These are phyloP conservation scores for Glossophaga mutica DNA, from an alignment of 2,797 vertebrate species.

Conservation along the genomic window DNA sequence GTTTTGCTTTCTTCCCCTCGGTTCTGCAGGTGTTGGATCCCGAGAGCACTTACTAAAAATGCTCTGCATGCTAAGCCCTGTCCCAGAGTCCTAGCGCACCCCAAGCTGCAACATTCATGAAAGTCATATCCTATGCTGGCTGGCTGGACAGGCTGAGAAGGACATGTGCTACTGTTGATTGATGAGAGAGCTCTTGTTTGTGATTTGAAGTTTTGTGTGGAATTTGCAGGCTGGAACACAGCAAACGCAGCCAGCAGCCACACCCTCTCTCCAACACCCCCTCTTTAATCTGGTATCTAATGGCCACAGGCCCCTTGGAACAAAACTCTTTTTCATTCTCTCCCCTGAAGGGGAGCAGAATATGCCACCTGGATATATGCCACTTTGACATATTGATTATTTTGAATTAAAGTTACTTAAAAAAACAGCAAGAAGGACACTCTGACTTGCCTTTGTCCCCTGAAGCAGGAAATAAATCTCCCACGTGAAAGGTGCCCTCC, in stretches of 20 bases:
- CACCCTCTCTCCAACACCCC: background rate
- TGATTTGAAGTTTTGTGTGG: background rate
- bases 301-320: background rate
- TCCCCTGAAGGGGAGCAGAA: background rate
- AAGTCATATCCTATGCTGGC: background rate
- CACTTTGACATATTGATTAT: background rate
- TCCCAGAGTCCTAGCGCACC: background rate
- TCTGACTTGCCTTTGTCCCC: background rate
- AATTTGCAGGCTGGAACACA: background rate
- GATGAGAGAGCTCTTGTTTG: background rate
- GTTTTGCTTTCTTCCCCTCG: background rate
- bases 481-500: background rate
- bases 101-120: background rate
- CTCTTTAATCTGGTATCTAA: constrained; percentile 39
- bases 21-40: background rate
- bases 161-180: background rate
- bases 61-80: background rate
- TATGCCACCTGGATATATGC: background rate
- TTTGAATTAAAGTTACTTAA: background rate
- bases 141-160: background rate
- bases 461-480: background rate
- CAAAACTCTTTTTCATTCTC: constrained; percentile 16
- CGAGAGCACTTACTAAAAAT: background rate
- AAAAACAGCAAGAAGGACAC: background rate
- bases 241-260: background rate